A percentile compares a stretch with the other conserved stretches of the same genome.
phyloP scores from a whole-genome alignment of 1,140 invertebrate genomes.

The Neomicropteryx cornuta region DNA sequence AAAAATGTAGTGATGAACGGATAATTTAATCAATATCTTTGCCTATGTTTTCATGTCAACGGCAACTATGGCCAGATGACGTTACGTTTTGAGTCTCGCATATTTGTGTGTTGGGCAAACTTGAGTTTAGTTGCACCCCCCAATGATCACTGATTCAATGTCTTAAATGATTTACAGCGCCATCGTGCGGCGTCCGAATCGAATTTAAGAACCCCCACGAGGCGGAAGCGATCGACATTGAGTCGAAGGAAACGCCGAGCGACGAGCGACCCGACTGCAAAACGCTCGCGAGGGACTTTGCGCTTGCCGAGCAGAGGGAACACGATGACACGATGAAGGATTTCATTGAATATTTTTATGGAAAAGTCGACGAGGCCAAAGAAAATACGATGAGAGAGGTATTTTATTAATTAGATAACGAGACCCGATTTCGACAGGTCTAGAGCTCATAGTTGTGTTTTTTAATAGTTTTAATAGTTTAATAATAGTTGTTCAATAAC shows the following conservation, averaged over 20 bases:
- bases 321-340: conserved; percentile 14
- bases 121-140: too few relatives aligned
- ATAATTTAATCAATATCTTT: too few relatives aligned
- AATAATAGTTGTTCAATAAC: too few relatives aligned
- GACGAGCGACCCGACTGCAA: conserved; percentile 18
- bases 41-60: too few relatives aligned
- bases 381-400: conserved; percentile 24
- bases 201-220: conserved; percentile 73
- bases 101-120: too few relatives aligned
- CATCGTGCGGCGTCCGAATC: conserved; percentile 48
- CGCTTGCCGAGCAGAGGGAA: conserved; percentile 8
- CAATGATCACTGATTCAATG: too few relatives aligned
- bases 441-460: too few relatives aligned
- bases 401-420: conserved; percentile 24
- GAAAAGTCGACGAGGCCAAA: conserved; percentile 1
- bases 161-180: conserved; percentile 34
- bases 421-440: too few relatives aligned
- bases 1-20: too few relatives aligned
- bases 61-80: too few relatives aligned
- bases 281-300: conserved; percentile 16
- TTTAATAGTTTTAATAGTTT: too few relatives aligned
- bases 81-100: too few relatives aligned
- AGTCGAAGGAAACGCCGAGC: conserved; percentile 23
- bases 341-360: conserved; percentile 11
- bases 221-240: conserved; percentile 71